Evolutionary conservation across 2,797 vertebrate species (phyloP), one percentile per base, ranked within the genome.

Genomic region (Aplochiton taeniatus): DNA sequence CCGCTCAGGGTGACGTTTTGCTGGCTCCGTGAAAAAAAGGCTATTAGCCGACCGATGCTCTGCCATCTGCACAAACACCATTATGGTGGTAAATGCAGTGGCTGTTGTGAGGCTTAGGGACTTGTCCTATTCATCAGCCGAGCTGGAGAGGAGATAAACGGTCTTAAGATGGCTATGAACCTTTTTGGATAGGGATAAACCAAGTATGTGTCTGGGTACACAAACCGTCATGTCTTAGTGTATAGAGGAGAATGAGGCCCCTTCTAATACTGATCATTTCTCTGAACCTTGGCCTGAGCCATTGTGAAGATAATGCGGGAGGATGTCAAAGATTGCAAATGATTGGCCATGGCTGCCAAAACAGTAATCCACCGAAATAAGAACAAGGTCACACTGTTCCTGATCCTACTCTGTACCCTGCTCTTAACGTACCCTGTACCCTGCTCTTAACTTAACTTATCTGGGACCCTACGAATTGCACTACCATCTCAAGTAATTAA

Each of bases 61-160:
- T 9, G 18, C 85, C 85, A 89, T 91, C 87, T 91, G 86, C 73
- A 77, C 70, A 70, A 57, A 59, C 63, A 68, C 86, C 83, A 82
- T 90, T 85, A 88, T 31, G 49, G 70, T 70, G 64, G 66, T 79
- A 75, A 82, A 88, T 75, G 74, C 79, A 81, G 76, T 84, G 74
- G 82, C 78, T 82, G 70, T 76, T 81, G 65, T 66, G 68, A 76
- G 71, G 76, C 74, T 83, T 76, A 70, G 72, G 56, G 45, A 62
- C 61, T 63, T 69, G 64, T 58, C 51, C 72, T 63, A 61, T 86
- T 85, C 77, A 76, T 69, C 79, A 87, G 68, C 70, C 75, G 78
- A 77, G 70, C 80, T 63, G 77, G 69, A 69, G 63, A 76, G 84
- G 79, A 79, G 77, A 88, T 85, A 88, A 91, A 89, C 68, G 9